phyloP scores from a whole-genome alignment of 2,888 invertebrate genomes.

The Nemurella pictetii region DNA sequence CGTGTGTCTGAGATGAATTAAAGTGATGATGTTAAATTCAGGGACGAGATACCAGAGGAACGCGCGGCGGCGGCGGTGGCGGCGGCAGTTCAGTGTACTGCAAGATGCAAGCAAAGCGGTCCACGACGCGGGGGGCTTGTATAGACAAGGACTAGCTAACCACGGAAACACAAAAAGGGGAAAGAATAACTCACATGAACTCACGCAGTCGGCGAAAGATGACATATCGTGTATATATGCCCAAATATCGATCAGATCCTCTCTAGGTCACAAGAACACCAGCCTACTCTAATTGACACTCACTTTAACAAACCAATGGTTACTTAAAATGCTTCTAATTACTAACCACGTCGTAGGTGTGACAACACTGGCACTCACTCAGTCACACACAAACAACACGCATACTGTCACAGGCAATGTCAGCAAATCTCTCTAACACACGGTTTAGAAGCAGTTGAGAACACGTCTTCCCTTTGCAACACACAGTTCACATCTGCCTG shows the following conservation, averaged over 20 bases:
- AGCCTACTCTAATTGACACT: not conserved
- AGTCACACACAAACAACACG: not conserved
- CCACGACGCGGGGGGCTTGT: no score
- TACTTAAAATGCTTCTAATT: not conserved
- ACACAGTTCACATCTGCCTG: conserved; percentile 26
- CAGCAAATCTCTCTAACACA: not conserved
- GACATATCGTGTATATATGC: not conserved
- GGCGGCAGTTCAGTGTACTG: no score
- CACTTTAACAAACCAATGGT: not conserved
- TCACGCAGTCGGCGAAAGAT: not conserved
- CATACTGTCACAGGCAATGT: not conserved
- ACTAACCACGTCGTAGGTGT: not conserved
- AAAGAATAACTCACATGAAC: not conserved
- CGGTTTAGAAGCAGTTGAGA: not conserved
- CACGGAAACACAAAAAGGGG: not conserved
- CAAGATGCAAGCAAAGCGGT: no score
- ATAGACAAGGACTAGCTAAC: not conserved
- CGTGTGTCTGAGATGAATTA: not conserved
- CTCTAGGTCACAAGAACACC: not conserved
- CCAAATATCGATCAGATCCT: not conserved
- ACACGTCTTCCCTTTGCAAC: conserved; percentile 16
- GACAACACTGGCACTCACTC: not conserved
- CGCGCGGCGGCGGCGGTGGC: no score
- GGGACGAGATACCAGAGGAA: not conserved
- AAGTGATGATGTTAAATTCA: not conserved